phyloP scores from a whole-genome alignment of 2,113 vertebrate species.

The Cynocephalus volans region DNA sequence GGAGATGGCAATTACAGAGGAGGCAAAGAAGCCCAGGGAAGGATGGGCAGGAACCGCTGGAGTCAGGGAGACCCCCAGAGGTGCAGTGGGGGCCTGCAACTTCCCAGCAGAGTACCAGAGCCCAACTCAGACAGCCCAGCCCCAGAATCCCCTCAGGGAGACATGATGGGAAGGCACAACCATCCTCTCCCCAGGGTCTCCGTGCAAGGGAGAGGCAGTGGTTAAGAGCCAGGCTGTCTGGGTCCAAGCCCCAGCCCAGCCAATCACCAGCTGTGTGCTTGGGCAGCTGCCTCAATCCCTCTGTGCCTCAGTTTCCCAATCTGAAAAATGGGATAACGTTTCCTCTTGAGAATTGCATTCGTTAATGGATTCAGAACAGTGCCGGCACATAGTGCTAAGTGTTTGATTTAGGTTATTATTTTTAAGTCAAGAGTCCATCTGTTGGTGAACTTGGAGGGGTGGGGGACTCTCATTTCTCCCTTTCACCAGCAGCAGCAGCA shows the following conservation, averaged over 20 bases:
- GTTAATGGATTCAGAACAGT: background rate
- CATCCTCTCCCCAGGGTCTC: background rate
- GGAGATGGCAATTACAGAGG: background rate
- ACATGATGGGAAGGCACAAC: background rate
- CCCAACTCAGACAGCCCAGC: background rate
- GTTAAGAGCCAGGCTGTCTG: background rate
- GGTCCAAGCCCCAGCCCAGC: background rate
- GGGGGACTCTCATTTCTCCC: background rate
- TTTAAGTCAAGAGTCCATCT: background rate
- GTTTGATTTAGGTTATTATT: background rate
- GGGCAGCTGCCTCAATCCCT: background rate
- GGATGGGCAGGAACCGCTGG: background rate
- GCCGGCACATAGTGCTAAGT: background rate
- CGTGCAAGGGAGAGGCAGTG: background rate
- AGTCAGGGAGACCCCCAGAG: background rate
- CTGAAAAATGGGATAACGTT: background rate
- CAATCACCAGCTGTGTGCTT: background rate
- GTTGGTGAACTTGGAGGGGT: background rate
- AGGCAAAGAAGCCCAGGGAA: background rate
- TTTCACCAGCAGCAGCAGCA: background rate
- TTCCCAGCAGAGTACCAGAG: background rate
- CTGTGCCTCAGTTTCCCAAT: slow-evolving; percentile 42
- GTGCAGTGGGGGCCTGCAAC: background rate
- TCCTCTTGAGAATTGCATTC: background rate
- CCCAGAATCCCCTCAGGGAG: background rate